Conservation (phyloP, 2,888 invertebrate genomes). For the Eulithis prunata region DNA sequence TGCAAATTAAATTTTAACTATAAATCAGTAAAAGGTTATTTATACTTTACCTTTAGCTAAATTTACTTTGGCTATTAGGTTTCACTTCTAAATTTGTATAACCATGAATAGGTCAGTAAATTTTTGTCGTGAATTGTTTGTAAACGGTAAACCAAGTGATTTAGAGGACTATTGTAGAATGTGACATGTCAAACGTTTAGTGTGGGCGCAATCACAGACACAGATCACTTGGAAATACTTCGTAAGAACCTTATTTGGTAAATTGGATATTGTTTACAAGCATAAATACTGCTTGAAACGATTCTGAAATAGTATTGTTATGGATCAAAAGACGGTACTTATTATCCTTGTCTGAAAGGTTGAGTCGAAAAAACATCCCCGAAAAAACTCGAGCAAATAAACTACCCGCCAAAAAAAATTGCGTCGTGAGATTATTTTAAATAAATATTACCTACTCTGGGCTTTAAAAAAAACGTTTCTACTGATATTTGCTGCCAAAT, state of each 20-base stretch:
- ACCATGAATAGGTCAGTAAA: not conserved
- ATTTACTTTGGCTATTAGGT: too few relatives aligned
- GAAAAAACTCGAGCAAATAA: too few relatives aligned
- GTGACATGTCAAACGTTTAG: conserved; percentile 36
- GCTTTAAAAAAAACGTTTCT: conserved; percentile 6
- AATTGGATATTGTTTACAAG: conserved; percentile 36
- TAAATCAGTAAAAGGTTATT: too few relatives aligned
- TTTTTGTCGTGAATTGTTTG: conserved; percentile 35
- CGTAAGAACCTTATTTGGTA: conserved; percentile 37
- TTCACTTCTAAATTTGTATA: not conserved
- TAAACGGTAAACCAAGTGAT: conserved; percentile 49
- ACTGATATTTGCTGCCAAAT: conserved; percentile 37
- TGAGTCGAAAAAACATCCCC: too few relatives aligned
- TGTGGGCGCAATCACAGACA: conserved; percentile 39
- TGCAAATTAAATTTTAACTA: too few relatives aligned
- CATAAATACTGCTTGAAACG: not conserved
- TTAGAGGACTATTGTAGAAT: conserved; percentile 51
- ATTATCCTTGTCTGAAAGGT: too few relatives aligned
- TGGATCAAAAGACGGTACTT: too few relatives aligned
- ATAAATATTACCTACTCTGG: not conserved
- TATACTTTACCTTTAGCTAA: too few relatives aligned
- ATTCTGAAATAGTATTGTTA: too few relatives aligned
- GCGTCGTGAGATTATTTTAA: not conserved
- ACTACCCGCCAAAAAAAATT: too few relatives aligned
- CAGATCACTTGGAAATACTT: conserved; percentile 18